These are phyloP conservation scores for Elymnias hypermnestra DNA, from an alignment of 1,140 invertebrate species.

Conservation along the genomic window DNA sequence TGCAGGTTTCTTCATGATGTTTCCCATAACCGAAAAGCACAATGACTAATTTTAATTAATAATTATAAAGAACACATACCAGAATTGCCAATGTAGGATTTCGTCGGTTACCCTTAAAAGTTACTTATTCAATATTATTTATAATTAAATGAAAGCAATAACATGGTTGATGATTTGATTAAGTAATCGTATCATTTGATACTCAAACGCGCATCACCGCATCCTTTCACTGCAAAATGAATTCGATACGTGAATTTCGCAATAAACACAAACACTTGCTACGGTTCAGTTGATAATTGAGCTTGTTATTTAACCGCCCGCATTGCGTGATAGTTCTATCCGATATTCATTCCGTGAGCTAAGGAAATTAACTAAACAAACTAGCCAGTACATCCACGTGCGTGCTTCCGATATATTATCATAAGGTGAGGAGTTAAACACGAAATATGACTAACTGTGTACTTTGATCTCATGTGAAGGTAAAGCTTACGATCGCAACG, in stretches of 20 bases:
- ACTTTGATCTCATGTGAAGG: no score
- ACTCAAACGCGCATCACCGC: not conserved
- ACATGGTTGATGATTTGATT: not conserved
- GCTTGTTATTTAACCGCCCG: conserved; percentile 19
- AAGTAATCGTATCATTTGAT: not conserved
- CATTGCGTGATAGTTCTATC: conserved; percentile 20
- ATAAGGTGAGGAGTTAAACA: no score
- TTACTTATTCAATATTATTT: no score
- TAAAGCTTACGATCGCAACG: no score
- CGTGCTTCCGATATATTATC: conserved; percentile 1
- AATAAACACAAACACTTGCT: conserved; percentile 5
- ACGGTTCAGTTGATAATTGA: conserved; percentile 20
- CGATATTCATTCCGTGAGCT: conserved; percentile 8
- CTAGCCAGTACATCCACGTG: not conserved
- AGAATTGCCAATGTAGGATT: no score
- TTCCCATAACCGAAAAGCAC: no score
- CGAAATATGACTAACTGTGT: no score
- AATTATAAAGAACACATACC: no score
- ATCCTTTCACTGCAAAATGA: not conserved
- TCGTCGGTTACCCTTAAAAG: no score
- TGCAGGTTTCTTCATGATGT: no score
- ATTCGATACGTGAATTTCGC: not conserved
- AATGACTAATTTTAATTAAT: no score
- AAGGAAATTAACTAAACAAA: conserved; percentile 9
- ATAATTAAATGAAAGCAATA: no score